Conservation (phyloP, 1,140 invertebrate genomes). For the Pachyrhynchus sulphureomaculatus region DNA sequence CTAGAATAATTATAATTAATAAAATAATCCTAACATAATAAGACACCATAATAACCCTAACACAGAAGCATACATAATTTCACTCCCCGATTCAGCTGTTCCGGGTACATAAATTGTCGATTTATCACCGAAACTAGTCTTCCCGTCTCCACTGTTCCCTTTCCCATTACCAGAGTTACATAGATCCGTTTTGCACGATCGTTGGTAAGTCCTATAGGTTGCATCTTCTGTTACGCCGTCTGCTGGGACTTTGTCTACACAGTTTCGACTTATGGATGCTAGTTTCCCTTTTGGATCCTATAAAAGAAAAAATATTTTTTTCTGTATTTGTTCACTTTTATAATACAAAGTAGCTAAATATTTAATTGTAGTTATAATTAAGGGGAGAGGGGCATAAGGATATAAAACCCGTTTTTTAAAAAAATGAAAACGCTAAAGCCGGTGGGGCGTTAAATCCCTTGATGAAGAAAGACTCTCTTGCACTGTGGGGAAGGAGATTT, state of each 20-base stretch:
- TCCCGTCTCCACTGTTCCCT: neutral
- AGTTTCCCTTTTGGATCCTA: slow-evolving; percentile 34
- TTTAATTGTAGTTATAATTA: too few relatives aligned
- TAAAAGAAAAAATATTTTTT: too few relatives aligned
- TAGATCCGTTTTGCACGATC: slow-evolving; percentile 31
- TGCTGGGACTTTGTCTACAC: slow-evolving; percentile 16
- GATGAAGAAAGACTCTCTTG: too few relatives aligned
- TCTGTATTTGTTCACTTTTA: too few relatives aligned
- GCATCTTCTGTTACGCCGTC: slow-evolving; percentile 30
- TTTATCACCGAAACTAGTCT: slow-evolving; percentile 27
- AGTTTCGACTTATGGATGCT: slow-evolving; percentile 20
- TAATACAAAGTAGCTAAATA: too few relatives aligned
- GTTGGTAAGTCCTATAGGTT: slow-evolving; percentile 23
- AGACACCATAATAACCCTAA: neutral
- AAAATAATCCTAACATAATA: neutral
- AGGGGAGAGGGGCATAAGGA: too few relatives aligned
- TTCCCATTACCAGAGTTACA: slow-evolving; percentile 29
- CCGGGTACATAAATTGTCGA: slow-evolving; percentile 30
- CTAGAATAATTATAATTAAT: too few relatives aligned
- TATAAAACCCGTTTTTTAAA: too few relatives aligned
- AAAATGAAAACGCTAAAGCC: too few relatives aligned
- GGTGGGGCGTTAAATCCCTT: too few relatives aligned
- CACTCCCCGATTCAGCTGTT: slow-evolving; percentile 2
- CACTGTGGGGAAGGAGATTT: too few relatives aligned
- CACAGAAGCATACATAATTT: neutral